Conservation (phyloP, 2,888 invertebrate genomes). For the Hypsopygia costalis region DNA sequence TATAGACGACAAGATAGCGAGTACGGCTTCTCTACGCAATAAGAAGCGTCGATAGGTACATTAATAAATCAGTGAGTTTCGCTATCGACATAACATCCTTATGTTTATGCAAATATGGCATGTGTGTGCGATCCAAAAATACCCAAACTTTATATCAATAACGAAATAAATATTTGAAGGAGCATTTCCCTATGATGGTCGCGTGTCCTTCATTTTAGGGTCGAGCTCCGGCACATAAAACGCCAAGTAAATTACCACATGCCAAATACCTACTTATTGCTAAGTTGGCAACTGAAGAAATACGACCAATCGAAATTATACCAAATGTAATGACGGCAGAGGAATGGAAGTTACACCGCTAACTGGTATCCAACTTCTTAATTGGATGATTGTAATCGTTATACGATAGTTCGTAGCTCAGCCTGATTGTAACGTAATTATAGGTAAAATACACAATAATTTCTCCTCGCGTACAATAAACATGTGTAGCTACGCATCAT, state of each 20-base stretch:
- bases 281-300: neutral
- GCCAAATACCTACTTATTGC: neutral
- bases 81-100: too few relatives aligned
- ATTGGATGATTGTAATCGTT: conserved; percentile 8
- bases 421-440: neutral
- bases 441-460: neutral
- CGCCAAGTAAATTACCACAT: neutral
- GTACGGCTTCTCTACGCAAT: too few relatives aligned
- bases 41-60: too few relatives aligned
- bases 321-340: conserved; percentile 2
- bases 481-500: too few relatives aligned
- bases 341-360: conserved; percentile 4
- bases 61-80: too few relatives aligned
- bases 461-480: too few relatives aligned
- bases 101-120: too few relatives aligned
- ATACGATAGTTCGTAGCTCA: conserved; percentile 1
- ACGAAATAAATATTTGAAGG: neutral
- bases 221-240: neutral
- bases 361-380: conserved; percentile 7
- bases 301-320: conserved; percentile 4
- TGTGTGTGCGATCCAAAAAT: too few relatives aligned
- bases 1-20: too few relatives aligned
- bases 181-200: neutral
- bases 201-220: neutral
- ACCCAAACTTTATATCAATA: neutral